Conservation (phyloP, 2,113 vertebrate genomes). For the Ariopsis seemanni region DNA sequence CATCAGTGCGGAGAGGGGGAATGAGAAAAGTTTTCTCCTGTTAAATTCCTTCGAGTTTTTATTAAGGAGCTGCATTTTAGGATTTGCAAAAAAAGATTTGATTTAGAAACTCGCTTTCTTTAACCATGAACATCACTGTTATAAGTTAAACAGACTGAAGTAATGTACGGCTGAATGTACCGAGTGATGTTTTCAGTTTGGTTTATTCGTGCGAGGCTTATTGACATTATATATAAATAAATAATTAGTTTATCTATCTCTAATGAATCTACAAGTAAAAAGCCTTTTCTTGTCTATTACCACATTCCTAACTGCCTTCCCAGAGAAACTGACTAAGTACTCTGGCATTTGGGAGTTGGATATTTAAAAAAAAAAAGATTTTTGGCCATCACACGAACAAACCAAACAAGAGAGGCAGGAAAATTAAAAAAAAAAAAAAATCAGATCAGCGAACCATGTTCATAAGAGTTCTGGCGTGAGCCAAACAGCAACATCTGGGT, state of each 20-base stretch:
- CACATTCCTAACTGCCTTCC: constrained; percentile 21
- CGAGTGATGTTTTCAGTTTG: not conserved
- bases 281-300: not conserved
- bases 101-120: not conserved
- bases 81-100: not conserved
- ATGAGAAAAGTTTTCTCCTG: not conserved
- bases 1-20: not conserved
- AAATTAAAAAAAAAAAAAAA: constrained; percentile 6
- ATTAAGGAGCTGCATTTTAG: not conserved
- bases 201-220: not conserved
- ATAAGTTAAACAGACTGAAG: not conserved
- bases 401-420: constrained; percentile 39
- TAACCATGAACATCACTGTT: not conserved
- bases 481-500: constrained; percentile 51
- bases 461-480: constrained; percentile 16
- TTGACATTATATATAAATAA: not conserved
- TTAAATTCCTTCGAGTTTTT: not conserved
- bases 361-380: constrained; percentile 26
- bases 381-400: constrained; percentile 41
- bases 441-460: constrained; percentile 26
- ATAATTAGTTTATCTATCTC: not conserved
- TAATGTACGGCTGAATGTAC: not conserved
- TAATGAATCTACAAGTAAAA: not conserved
- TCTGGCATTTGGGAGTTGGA: constrained; percentile 39
- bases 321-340: constrained; percentile 15